phyloP scores from a whole-genome alignment of 2,888 invertebrate species.

The Meloe dianella region DNA sequence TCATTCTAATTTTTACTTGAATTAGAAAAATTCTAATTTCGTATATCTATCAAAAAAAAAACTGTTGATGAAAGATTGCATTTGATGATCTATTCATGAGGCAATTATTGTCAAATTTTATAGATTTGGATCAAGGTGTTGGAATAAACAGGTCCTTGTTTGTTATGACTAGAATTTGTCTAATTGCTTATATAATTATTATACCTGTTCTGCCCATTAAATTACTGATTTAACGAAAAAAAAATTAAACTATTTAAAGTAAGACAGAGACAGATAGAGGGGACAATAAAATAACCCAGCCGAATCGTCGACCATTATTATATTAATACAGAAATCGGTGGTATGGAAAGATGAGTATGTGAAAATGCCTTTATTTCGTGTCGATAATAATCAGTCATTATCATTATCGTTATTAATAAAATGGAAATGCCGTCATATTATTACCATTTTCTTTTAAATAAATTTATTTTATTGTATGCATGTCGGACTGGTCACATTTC shows the following conservation, averaged over 20 bases:
- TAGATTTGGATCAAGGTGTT: conserved; percentile 8
- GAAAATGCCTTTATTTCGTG: not conserved
- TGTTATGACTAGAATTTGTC: not conserved
- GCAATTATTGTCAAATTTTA: not conserved
- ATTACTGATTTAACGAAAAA: not conserved
- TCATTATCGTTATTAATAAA: not conserved
- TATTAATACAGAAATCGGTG: conserved; percentile 7
- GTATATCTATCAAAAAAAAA: not conserved
- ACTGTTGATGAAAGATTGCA: no score
- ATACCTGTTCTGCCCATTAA: not conserved
- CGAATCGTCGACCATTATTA: not conserved
- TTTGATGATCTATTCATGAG: no score
- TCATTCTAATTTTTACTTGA: not conserved
- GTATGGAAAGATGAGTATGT: conserved; percentile 12
- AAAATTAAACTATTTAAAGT: not conserved
- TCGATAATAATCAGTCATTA: conserved; percentile 13
- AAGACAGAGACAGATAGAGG: not conserved
- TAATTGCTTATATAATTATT: conserved; percentile 8
- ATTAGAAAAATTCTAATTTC: no score
- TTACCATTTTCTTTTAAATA: not conserved
- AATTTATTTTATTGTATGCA: conserved; percentile 30
- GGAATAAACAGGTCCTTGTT: not conserved
- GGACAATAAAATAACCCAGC: not conserved
- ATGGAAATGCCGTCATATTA: not conserved
- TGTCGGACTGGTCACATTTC: conserved; percentile 43